A percentile compares a stretch with the other conserved stretches of the same genome.
Conservation (phyloP, 2,797 vertebrate species). For the Propithecus perrieri region DNA sequence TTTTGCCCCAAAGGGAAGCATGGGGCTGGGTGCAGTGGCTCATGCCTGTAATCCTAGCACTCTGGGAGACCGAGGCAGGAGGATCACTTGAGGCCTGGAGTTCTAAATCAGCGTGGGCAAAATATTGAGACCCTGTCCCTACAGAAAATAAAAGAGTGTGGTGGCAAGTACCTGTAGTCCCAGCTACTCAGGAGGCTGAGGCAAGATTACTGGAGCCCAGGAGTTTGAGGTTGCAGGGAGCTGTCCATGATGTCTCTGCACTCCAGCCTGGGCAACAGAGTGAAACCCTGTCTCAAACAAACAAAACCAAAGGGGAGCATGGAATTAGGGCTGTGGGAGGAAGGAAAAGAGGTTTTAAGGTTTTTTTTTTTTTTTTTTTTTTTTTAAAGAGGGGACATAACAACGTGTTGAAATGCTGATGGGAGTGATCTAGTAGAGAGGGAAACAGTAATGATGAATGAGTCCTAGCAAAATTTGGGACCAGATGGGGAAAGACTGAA, state of each 20-base stretch:
- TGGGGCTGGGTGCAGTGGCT: not conserved
- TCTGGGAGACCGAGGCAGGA: not conserved
- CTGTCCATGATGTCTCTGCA: not conserved
- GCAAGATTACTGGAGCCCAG: not conserved
- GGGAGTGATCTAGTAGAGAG: not conserved
- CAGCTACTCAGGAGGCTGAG: not conserved
- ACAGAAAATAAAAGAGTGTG: not conserved
- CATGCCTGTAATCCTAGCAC: not conserved
- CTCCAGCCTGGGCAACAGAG: not conserved
- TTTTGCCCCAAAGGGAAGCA: not conserved
- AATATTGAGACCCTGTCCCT: not conserved
- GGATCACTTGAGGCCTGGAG: not conserved
- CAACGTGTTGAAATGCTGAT: not conserved
- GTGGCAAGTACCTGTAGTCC: not conserved
- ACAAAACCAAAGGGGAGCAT: not conserved
- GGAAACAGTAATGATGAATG: not conserved
- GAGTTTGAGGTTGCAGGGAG: not conserved
- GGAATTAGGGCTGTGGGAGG: not conserved
- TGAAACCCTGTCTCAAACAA: not conserved
- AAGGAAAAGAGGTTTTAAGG: not conserved
- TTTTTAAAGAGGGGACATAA: not conserved
- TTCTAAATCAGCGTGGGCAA: not conserved
- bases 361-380: not conserved
- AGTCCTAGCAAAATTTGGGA: not conserved
- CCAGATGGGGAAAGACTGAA: not conserved